phyloP scores from a whole-genome alignment of 2,113 vertebrate genomes.

The Dasypus novemcinctus region DNA sequence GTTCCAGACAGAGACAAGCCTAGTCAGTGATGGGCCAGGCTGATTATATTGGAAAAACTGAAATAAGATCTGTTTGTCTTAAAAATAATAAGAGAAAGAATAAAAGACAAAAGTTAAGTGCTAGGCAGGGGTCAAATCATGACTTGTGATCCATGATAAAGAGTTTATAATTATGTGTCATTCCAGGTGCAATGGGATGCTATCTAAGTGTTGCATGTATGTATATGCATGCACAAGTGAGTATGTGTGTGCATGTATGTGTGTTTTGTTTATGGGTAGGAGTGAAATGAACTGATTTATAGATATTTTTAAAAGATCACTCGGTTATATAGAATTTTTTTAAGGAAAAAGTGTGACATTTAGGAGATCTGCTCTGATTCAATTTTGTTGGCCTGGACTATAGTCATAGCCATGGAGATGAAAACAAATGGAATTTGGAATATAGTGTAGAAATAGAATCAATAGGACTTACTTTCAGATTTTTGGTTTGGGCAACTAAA shows the following conservation, averaged over 20 bases:
- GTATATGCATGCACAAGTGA: background rate
- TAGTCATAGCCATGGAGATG: background rate
- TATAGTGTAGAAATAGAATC: background rate
- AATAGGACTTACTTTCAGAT: background rate
- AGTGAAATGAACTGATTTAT: background rate
- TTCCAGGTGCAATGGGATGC: background rate
- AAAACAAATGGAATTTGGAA: background rate
- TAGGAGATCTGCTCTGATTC: background rate
- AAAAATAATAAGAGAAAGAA: background rate
- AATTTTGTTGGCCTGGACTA: background rate
- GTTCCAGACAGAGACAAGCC: background rate
- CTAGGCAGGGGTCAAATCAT: background rate
- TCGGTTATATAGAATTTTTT: background rate
- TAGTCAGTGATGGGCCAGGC: background rate
- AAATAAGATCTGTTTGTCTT: background rate
- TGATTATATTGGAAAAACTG: background rate
- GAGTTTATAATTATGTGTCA: background rate
- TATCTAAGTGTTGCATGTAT: background rate
- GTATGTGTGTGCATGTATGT: background rate
- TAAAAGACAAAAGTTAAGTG: background rate
- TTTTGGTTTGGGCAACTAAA: background rate
- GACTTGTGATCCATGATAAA: background rate
- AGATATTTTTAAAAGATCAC: background rate
- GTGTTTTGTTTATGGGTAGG: too few relatives aligned
- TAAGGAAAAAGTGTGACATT: background rate